Percentiles rank a stretch among this genome's conserved stretches.
phyloP scores from a whole-genome alignment of 1,140 invertebrate genomes.

The Trachelipus rathkii region DNA sequence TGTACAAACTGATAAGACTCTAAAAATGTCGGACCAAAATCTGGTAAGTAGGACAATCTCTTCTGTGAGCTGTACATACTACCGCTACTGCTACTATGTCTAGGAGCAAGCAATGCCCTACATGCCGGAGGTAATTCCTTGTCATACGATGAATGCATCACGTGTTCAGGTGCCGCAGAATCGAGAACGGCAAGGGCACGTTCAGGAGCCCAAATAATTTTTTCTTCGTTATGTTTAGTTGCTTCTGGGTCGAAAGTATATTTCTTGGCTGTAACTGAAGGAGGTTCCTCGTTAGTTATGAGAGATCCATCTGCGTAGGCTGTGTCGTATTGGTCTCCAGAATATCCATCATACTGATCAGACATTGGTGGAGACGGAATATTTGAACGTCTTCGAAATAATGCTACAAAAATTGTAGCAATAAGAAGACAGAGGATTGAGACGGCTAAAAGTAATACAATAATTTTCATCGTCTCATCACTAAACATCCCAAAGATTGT shows the following conservation, averaged over 20 bases:
- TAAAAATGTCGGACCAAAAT: not conserved
- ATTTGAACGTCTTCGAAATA: not conserved
- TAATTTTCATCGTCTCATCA: not conserved
- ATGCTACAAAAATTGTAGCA: not conserved
- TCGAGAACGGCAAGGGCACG: conserved; percentile 40
- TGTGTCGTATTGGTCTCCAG: not conserved
- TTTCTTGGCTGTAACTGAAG: not conserved
- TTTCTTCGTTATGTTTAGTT: not conserved
- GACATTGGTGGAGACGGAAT: not conserved
- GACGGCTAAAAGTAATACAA: not conserved
- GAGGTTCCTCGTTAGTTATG: not conserved
- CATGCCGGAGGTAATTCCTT: conserved; percentile 34
- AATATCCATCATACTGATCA: not conserved
- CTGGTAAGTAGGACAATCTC: not conserved
- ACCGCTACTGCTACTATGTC: not conserved
- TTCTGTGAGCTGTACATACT: not conserved
- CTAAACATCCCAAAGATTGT: not conserved
- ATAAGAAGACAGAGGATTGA: not conserved
- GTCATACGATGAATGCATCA: conserved; percentile 37
- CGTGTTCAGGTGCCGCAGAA: conserved; percentile 41
- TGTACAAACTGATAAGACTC: not conserved
- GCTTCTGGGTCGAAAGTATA: not conserved
- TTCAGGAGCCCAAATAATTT: conserved; percentile 35
- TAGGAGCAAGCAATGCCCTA: not conserved
- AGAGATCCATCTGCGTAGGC: not conserved